Conservation (phyloP, 2,113 vertebrate genomes). For the Abramis brama region DNA sequence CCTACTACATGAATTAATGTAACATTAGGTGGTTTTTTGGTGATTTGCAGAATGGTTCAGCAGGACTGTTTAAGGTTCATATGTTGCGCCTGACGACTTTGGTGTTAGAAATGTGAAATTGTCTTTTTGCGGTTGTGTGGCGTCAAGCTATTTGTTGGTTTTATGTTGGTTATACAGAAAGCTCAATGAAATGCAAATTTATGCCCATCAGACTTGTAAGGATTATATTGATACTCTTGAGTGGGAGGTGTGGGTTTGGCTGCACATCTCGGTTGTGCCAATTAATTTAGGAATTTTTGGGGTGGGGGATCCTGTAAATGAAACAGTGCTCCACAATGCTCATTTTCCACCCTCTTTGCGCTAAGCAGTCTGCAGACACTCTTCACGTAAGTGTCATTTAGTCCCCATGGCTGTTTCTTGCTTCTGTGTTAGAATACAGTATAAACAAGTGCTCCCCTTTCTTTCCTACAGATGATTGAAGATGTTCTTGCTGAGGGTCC, state of each 20-base stretch:
- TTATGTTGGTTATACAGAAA: slow-evolving; percentile 1
- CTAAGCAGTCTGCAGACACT: slow-evolving; percentile 41
- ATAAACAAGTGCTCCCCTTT: slow-evolving; percentile 36
- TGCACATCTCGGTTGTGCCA: not conserved
- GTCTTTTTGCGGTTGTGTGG: not conserved
- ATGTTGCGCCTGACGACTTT: not conserved
- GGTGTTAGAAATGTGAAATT: not conserved
- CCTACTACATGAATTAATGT: not conserved
- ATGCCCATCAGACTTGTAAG: slow-evolving; percentile 70
- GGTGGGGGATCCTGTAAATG: not conserved
- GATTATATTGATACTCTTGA: not conserved
- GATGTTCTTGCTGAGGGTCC: slow-evolving; percentile 95
- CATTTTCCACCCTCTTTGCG: slow-evolving; percentile 41
- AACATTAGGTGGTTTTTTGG: not conserved
- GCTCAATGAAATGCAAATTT: slow-evolving; percentile 65
- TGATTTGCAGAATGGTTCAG: not conserved
- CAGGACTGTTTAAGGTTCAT: not conserved
- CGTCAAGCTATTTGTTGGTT: not conserved
- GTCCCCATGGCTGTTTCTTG: slow-evolving; percentile 29
- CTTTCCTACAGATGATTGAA: slow-evolving; percentile 89
- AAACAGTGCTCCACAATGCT: slow-evolving; percentile 37
- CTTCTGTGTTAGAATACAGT: not conserved
- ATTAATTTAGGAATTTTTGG: not conserved
- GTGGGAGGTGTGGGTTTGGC: not conserved
- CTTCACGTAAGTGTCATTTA: slow-evolving; percentile 69